Evolutionary conservation across 2,797 vertebrate species (phyloP).

Genomic region (Vultur gryphus): DNA sequence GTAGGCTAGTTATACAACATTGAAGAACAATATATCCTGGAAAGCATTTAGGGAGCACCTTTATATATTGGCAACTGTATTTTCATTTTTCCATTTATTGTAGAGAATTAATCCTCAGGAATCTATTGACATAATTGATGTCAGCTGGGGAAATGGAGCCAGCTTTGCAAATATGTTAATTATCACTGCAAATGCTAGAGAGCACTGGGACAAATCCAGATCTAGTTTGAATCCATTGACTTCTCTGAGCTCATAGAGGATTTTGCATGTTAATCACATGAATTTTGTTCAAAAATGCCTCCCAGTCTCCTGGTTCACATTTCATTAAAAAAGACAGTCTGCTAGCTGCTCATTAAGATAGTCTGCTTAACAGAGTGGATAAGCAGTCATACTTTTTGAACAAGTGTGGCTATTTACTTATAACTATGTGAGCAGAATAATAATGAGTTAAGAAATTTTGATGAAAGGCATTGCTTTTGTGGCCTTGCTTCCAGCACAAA

Average conservation of each 20-base stretch:
- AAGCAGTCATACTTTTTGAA: neutral
- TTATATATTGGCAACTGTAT: neutral
- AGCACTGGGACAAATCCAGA: neutral
- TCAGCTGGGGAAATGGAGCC: neutral
- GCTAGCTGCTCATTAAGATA: neutral
- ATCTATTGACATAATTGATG: neutral
- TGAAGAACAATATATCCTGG: neutral
- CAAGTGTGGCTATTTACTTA: neutral
- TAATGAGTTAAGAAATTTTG: neutral
- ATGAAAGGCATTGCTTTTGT: neutral
- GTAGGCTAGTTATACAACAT: neutral
- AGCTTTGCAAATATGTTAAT: conserved; percentile 5
- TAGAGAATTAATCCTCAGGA: neutral
- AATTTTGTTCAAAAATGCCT: neutral
- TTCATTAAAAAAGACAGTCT: neutral
- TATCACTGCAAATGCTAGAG: neutral
- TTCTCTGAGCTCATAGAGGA: neutral
- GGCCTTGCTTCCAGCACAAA: neutral
- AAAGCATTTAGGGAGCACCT: neutral
- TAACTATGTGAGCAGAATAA: neutral
- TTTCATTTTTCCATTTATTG: neutral
- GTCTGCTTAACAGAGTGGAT: neutral
- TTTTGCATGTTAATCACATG: neutral
- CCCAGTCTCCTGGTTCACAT: neutral
- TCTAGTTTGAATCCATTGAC: neutral